phyloP scores from a whole-genome alignment of 2,113 vertebrate species.

The Apus apus region DNA sequence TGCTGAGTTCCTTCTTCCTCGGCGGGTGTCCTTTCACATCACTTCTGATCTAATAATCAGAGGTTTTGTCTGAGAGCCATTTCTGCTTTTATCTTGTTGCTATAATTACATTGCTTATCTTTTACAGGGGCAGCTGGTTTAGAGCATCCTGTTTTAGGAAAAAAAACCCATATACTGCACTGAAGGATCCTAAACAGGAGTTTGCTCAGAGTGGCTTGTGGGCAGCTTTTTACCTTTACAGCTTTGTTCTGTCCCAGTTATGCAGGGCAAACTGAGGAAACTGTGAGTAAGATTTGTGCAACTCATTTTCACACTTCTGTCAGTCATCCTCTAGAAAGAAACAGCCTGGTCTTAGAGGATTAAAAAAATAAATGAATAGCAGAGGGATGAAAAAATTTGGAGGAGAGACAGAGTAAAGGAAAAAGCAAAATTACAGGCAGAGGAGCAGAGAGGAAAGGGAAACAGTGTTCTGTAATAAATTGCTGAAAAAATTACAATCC shows the following conservation, averaged over 20 bases:
- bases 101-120: constrained; percentile 65
- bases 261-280: constrained; percentile 36
- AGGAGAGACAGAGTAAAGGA: not conserved
- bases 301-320: constrained; percentile 34
- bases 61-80: constrained; percentile 38
- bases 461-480: not conserved
- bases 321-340: constrained; percentile 18
- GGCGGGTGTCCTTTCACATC: constrained; percentile 44
- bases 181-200: not conserved
- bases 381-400: not conserved
- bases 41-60: constrained; percentile 26
- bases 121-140: constrained; percentile 33
- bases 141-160: constrained; percentile 16
- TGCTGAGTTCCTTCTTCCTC: not conserved
- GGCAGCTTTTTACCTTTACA: constrained; percentile 5
- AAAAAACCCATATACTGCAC: not conserved
- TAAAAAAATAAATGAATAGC: not conserved
- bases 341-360: not conserved
- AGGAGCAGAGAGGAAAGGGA: not conserved
- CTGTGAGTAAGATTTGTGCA: not conserved
- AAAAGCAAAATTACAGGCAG: not conserved
- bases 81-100: constrained; percentile 40
- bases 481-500: not conserved
- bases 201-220: not conserved
- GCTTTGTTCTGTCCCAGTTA: constrained; percentile 36